A percentile compares a stretch with the other conserved stretches of the same genome.
Conservation (phyloP, 2,113 vertebrate species). For the Perca schrenkii region DNA sequence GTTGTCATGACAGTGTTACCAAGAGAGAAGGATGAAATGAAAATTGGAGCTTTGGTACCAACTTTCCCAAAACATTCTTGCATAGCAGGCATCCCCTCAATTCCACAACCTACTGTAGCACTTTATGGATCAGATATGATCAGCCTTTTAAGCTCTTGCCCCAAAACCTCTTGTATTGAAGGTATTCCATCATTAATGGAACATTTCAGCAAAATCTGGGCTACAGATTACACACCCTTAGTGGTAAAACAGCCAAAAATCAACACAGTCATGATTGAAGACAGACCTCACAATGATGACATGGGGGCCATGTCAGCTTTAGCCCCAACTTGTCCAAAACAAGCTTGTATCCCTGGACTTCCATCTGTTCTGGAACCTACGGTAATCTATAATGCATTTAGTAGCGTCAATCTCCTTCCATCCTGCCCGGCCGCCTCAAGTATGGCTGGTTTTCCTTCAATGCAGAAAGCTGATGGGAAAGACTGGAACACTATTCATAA, state of each 20-base stretch:
- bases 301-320: constrained; percentile 48
- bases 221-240: constrained; percentile 20
- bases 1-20: background rate
- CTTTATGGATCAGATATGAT: constrained; percentile 19
- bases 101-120: constrained; percentile 10
- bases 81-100: constrained; percentile 12
- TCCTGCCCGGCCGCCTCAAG: constrained; percentile 43
- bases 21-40: constrained; percentile 15
- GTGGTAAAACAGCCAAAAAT: background rate
- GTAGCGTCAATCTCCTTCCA: constrained; percentile 31
- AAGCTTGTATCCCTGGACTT: constrained; percentile 41
- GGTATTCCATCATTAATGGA: constrained; percentile 62
- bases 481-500: constrained; percentile 40
- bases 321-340: constrained; percentile 50
- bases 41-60: constrained; percentile 10
- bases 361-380: constrained; percentile 36
- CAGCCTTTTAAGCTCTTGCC: constrained; percentile 36
- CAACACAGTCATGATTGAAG: constrained; percentile 17
- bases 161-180: constrained; percentile 45
- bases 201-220: constrained; percentile 31
- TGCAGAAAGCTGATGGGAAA: constrained; percentile 50
- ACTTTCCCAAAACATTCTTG: constrained; percentile 19
- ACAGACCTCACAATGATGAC: constrained; percentile 32
- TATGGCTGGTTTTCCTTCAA: constrained; percentile 65
- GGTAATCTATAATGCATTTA: constrained; percentile 5